Evolutionary conservation across 2,797 vertebrate species (phyloP).

Genomic region (Gobionotothen gibberifrons): DNA sequence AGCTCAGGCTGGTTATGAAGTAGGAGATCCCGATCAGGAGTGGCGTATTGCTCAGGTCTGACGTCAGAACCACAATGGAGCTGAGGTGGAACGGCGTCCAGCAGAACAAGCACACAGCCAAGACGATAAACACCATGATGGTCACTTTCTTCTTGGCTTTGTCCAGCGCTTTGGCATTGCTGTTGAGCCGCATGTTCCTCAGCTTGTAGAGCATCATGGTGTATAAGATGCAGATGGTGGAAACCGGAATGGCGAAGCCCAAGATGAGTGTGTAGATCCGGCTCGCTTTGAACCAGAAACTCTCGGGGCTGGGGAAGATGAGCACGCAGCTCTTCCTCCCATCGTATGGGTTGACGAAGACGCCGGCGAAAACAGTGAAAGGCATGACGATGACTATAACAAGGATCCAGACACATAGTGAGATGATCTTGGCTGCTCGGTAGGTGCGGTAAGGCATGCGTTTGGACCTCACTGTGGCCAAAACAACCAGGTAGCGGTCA

Average conservation of each 20-base stretch:
- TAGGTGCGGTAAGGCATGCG: constrained; percentile 87
- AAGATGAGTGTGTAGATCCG: constrained; percentile 88
- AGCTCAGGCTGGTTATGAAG: constrained; percentile 91
- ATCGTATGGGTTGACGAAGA: constrained; percentile 76
- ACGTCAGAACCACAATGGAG: constrained; percentile 89
- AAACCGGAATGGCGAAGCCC: constrained; percentile 88
- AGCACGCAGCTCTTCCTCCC: constrained; percentile 88
- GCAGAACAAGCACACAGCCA: constrained; percentile 89
- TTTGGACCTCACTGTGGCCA: constrained; percentile 87
- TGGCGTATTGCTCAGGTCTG: constrained; percentile 87
- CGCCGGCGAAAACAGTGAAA: constrained; percentile 86
- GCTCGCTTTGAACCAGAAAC: constrained; percentile 89
- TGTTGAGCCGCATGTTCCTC: constrained; percentile 86
- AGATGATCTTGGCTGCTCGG: constrained; percentile 85
- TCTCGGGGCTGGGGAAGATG: constrained; percentile 88
- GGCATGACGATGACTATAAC: constrained; percentile 88
- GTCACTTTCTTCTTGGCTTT: constrained; percentile 91
- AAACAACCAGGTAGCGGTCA: constrained; percentile 88
- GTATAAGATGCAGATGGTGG: constrained; percentile 89
- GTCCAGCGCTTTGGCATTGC: constrained; percentile 88
- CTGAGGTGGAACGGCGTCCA: constrained; percentile 91
- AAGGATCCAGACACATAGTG: constrained; percentile 87
- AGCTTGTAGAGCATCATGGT: constrained; percentile 88
- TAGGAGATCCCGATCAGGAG: constrained; percentile 89
- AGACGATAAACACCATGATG: constrained; percentile 89